These are phyloP conservation scores for Zenarchopterus dispar DNA, from an alignment of 2,797 vertebrate species.

Conservation along the genomic window DNA sequence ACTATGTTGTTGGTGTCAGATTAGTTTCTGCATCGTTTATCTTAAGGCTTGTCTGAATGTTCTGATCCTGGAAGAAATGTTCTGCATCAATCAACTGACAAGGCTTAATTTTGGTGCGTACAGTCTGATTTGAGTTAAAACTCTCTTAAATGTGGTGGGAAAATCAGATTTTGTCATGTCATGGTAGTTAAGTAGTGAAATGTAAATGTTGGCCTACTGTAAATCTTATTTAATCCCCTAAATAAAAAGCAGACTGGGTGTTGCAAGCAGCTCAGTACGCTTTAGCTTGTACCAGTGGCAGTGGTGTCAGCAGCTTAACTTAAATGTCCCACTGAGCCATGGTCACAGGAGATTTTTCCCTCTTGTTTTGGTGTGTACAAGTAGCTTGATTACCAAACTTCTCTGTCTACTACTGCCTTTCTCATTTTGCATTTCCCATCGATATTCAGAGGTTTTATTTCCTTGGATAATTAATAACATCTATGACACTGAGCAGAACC, in stretches of 20 bases:
- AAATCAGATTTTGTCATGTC: constrained; percentile 7
- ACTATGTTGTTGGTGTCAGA: neutral
- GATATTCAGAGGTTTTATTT: constrained; percentile 5
- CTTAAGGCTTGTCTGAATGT: constrained; percentile 14
- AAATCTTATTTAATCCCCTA: too few species aligned
- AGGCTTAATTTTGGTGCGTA: constrained; percentile 12
- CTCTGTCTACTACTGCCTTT: neutral
- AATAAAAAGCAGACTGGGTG: too few species aligned
- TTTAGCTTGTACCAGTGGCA: neutral
- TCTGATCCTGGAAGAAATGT: constrained; percentile 16
- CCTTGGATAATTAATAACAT: constrained; percentile 5
- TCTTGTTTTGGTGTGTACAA: neutral
- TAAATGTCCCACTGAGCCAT: neutral
- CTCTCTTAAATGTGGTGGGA: constrained; percentile 20
- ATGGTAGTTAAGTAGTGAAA: constrained; percentile 16
- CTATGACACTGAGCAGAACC: neutral
- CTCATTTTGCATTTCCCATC: constrained; percentile 6
- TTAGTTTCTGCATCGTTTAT: constrained; percentile 20
- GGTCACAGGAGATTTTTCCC: neutral
- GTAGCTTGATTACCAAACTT: neutral
- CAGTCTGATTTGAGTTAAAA: constrained; percentile 16
- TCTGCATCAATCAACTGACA: constrained; percentile 21
- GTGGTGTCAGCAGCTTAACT: constrained; percentile 3
- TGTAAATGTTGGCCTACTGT: neutral
- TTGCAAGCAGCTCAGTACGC: too few species aligned